phyloP scores from a whole-genome alignment of 2,113 vertebrate species.

The Zapus hudsonius region DNA sequence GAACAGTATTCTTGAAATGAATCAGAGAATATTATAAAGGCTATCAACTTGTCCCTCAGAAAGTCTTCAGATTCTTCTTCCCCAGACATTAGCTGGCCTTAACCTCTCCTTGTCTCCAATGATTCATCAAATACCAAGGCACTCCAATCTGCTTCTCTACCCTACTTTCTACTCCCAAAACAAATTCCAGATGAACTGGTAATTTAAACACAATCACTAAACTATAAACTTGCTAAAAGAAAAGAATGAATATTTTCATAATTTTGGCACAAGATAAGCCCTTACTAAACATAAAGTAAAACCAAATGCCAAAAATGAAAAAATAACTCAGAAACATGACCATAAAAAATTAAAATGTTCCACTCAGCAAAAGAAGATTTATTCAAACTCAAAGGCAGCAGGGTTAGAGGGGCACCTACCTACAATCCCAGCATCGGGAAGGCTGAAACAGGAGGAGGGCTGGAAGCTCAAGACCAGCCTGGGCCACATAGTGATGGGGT shows the following conservation, averaged over 20 bases:
- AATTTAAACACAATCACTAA: conserved; percentile 21
- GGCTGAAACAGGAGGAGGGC: background rate
- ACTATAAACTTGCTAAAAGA: conserved; percentile 22
- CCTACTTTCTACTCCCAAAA: background rate
- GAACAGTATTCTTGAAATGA: background rate
- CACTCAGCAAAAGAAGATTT: conserved; percentile 13
- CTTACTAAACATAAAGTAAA: background rate
- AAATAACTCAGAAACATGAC: conserved; percentile 20
- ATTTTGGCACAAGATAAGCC: conserved; percentile 12
- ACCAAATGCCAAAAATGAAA: conserved; percentile 27
- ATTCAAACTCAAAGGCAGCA: background rate
- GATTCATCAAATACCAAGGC: background rate
- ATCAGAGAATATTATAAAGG: background rate
- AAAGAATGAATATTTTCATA: background rate
- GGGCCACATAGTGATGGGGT: background rate
- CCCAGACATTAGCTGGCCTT: background rate
- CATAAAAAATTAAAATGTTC: conserved; percentile 29
- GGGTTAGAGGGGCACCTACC: background rate
- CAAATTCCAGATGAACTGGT: background rate
- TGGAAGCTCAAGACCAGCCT: background rate
- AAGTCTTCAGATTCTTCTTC: background rate
- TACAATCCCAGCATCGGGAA: background rate
- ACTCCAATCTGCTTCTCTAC: background rate
- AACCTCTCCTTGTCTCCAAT: background rate
- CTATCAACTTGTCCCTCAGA: conserved; percentile 1